These are phyloP conservation scores for Conistra vaccinii DNA, from an alignment of 2,888 invertebrate species.

Conservation along the genomic window DNA sequence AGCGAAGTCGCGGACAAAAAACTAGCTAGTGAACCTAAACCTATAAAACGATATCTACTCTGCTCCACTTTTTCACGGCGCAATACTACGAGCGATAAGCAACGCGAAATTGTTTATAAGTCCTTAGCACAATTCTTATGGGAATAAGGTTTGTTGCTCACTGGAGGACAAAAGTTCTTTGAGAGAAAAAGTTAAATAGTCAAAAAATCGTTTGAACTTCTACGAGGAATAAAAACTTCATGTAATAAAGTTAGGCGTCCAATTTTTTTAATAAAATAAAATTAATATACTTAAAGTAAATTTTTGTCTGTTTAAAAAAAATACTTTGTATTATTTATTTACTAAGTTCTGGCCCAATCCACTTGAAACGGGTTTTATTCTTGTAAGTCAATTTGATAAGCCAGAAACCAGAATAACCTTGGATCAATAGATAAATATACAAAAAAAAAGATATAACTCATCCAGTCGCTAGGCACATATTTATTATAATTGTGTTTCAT, in stretches of 20 bases:
- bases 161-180: neutral
- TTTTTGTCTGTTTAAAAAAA: too few relatives aligned
- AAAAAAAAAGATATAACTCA: neutral
- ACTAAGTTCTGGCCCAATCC: neutral
- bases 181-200: neutral
- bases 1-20: neutral
- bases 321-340: neutral
- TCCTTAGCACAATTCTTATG: conserved; percentile 61
- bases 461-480: neutral
- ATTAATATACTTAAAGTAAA: too few relatives aligned
- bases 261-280: too few relatives aligned
- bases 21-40: conserved; percentile 33
- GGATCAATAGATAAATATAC: neutral
- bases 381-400: too few relatives aligned
- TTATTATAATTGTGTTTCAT: conserved; percentile 44
- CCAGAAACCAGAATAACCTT: neutral
- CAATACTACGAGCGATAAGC: conserved; percentile 61
- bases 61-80: conserved; percentile 58
- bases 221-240: neutral
- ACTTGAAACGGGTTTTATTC: neutral
- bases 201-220: neutral
- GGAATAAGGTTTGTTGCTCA: conserved; percentile 43
- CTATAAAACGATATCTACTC: conserved; percentile 58
- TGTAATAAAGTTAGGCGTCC: neutral
- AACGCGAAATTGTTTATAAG: conserved; percentile 61